Conservation (phyloP, 2,113 vertebrate species). For the Ploceus nigricollis region DNA sequence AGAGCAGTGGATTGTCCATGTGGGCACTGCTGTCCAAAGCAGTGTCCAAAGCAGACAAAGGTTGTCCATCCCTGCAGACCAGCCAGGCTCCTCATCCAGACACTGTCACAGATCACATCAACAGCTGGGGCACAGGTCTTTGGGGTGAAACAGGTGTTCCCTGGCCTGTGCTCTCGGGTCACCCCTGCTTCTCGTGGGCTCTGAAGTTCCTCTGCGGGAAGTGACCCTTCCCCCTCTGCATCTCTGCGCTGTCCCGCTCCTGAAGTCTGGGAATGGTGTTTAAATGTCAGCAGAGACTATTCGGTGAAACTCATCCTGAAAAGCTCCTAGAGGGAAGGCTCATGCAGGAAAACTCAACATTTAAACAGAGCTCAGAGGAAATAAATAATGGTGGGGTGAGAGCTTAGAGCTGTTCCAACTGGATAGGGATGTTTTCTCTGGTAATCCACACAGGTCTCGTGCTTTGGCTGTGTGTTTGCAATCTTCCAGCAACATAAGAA, state of each 20-base stretch:
- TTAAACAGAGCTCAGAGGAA: not conserved
- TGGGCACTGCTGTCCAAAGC: accelerated
- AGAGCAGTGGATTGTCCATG: accelerated
- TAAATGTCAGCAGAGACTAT: not conserved
- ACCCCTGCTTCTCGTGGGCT: accelerated
- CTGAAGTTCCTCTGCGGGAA: not conserved
- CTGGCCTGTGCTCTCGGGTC: not conserved
- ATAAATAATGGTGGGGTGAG: not conserved
- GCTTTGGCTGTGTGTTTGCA: not conserved
- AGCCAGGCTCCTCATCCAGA: not conserved
- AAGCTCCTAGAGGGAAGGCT: not conserved
- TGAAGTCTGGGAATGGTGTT: accelerated
- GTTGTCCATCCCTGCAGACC: not conserved
- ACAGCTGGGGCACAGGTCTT: accelerated
- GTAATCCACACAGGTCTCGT: accelerated
- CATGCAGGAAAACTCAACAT: accelerated
- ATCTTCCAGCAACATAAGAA: accelerated
- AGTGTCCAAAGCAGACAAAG: too few species aligned
- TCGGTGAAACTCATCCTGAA: accelerated
- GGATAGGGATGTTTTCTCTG: not conserved
- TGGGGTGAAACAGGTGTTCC: not conserved
- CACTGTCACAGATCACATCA: accelerated
- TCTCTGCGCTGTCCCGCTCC: accelerated
- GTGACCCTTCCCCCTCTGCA: accelerated
- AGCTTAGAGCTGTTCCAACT: accelerated